Evolutionary conservation across 2,888 invertebrate species (phyloP).

Genomic region (Heterodera filipjevi): DNA sequence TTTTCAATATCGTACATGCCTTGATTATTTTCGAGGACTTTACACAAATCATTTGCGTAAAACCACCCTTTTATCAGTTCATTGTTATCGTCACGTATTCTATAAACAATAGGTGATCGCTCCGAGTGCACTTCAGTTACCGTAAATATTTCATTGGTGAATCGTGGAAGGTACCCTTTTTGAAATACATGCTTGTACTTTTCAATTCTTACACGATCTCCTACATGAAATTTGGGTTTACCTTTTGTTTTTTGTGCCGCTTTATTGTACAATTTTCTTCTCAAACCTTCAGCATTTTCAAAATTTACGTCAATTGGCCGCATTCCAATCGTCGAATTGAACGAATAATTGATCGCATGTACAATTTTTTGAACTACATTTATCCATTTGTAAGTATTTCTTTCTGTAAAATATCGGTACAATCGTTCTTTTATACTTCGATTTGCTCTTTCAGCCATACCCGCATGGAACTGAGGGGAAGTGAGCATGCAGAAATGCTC

Average conservation of each 20-base stretch:
- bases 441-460: constrained; percentile 28
- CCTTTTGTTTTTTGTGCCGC: neutral
- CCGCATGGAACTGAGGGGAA: constrained; percentile 27
- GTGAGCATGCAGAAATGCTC: constrained; percentile 17
- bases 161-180: constrained; percentile 30
- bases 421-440: constrained; percentile 33
- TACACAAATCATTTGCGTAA: constrained; percentile 24
- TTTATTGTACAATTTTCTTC: neutral
- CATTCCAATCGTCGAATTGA: constrained; percentile 23
- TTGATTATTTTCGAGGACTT: neutral
- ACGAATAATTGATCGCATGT: constrained; percentile 17
- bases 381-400: constrained; percentile 22
- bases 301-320: constrained; percentile 11
- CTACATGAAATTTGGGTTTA: neutral
- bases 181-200: constrained; percentile 26
- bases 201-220: constrained; percentile 30
- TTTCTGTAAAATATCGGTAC: constrained; percentile 33
- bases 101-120: neutral
- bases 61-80: constrained; percentile 28
- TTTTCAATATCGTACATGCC: constrained; percentile 18
- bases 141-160: constrained; percentile 30
- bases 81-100: neutral
- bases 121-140: neutral
- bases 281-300: constrained; percentile 18
- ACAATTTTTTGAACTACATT: constrained; percentile 27